Evolutionary conservation across 2,797 vertebrate genomes (phyloP), one percentile per base, ranked within the genome.

Genomic region (Crocidura indochinensis): DNA sequence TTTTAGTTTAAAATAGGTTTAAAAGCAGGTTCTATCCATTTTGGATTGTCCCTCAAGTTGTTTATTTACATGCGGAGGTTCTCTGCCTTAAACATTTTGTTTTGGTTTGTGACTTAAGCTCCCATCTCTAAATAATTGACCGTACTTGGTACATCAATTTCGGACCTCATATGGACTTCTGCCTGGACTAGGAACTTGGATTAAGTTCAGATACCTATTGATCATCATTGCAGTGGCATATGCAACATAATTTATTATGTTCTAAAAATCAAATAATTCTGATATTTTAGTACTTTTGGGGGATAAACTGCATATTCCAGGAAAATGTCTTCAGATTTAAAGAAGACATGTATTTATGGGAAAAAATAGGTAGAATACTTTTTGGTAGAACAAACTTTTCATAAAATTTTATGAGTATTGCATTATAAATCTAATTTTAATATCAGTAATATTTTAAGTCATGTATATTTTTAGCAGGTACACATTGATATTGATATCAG

Each of bases 311-410:
- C 29, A 75, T 27, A 79, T 85, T 80, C 47, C 79, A 53, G 31
- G n/a, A 8, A 49, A 69, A 87, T 65, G 82, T 79, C 27, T 91
- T 82, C 27, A 83, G 8, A 12, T 29, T 81, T 2, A 15, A 91
- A 64, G 7, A 78, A 49, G 65, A 20, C 0, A 17, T n/a, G n/a
- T 44, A 31, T 73, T 24, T 92, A 3, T 12, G 44, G 88, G 11
- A 6, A 64, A 64, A 14, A 53, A 53, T 53, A 53, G 72, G 49
- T 69, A 84, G 10, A 19, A 26, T 78, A 3, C 17, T 24, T 74
- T 20, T 86, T 86, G 29, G 8, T n/a, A 79, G 69, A 74, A 87
- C 68, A 68, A 76, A 68, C 22, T 60, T 17, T 7, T 60, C 7
- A 60, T 60, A 22, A 60, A 24, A 6, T 49, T 19, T 64, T 51